These are phyloP conservation scores for Petaurus breviceps DNA, from an alignment of 2,113 vertebrate genomes.

Conservation along the genomic window DNA sequence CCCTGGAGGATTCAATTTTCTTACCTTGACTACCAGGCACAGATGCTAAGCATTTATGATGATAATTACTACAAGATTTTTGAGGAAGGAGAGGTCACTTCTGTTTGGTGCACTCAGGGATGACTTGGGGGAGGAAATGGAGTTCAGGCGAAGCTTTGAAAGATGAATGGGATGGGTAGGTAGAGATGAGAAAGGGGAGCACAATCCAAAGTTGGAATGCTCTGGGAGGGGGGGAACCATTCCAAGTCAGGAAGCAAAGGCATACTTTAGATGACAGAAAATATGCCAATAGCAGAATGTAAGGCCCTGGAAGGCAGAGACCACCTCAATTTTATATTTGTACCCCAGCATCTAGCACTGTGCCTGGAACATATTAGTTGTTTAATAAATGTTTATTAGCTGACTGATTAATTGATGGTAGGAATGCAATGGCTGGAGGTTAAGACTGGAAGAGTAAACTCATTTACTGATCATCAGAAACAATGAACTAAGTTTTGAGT, in stretches of 20 bases:
- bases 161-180: neutral
- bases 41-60: neutral
- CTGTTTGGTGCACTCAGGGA: neutral
- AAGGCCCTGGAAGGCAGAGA: neutral
- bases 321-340: neutral
- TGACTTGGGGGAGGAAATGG: neutral
- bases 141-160: neutral
- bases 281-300: neutral
- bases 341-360: neutral
- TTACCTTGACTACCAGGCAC: neutral
- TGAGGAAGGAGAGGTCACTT: neutral
- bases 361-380: neutral
- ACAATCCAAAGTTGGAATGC: neutral
- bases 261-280: neutral
- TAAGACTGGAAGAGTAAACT: neutral
- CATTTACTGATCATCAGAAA: neutral
- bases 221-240: neutral
- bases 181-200: neutral
- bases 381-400: neutral
- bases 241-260: neutral
- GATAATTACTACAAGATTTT: neutral
- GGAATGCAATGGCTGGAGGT: neutral
- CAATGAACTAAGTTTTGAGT: neutral
- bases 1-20: neutral
- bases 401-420: neutral